phyloP scores from a whole-genome alignment of 2,113 vertebrate species.

The Dromas ardeola region DNA sequence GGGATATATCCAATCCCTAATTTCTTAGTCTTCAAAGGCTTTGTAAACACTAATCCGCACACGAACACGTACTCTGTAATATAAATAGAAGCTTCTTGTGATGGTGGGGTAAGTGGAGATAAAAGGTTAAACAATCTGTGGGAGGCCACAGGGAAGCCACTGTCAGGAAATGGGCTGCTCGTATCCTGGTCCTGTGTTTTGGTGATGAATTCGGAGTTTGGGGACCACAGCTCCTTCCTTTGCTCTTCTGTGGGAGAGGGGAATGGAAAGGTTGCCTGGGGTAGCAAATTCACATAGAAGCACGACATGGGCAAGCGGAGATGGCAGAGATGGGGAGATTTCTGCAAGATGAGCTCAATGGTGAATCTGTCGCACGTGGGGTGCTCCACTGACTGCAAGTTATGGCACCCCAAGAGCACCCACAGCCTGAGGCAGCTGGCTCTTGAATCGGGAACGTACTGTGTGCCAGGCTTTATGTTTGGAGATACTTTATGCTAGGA shows the following conservation, averaged over 20 bases:
- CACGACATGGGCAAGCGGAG: fast-evolving
- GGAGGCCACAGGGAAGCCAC: neutral
- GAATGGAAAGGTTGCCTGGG: neutral
- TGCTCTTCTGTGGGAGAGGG: neutral
- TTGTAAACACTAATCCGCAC: neutral
- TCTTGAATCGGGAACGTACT: neutral
- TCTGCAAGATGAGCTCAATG: fast-evolving
- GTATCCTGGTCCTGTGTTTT: neutral
- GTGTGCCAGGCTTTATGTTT: neutral
- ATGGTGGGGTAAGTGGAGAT: conserved; percentile 14
- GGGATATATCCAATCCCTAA: neutral
- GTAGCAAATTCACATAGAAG: neutral
- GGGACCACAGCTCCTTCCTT: neutral
- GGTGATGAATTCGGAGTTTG: neutral
- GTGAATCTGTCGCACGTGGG: neutral
- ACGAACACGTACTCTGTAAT: neutral
- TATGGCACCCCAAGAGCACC: neutral
- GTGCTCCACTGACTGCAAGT: neutral
- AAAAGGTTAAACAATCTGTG: conserved; percentile 16
- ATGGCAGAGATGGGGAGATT: neutral
- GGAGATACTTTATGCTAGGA: neutral
- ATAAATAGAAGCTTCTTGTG: conserved; percentile 48
- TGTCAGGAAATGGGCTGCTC: neutral
- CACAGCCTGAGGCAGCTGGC: neutral
- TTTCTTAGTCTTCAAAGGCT: conserved; percentile 46